These are phyloP conservation scores for Pyrgus malvae DNA, from an alignment of 2,888 invertebrate genomes.

Conservation along the genomic window DNA sequence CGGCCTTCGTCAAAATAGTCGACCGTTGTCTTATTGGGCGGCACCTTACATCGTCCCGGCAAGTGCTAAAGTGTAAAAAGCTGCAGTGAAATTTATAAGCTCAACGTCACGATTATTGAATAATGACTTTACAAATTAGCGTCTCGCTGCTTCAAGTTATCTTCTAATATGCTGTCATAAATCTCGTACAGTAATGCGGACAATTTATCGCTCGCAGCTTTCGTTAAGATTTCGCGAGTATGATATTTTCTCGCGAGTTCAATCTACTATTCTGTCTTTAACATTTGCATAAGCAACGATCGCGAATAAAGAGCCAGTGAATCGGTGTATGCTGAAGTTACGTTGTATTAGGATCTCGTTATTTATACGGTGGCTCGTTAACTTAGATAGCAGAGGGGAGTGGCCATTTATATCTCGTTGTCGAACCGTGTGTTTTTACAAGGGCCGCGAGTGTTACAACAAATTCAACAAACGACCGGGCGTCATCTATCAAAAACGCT, in stretches of 20 bases:
- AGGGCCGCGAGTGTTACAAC: conserved; percentile 69
- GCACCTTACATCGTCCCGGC: conserved; percentile 64
- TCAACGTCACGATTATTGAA: conserved; percentile 77
- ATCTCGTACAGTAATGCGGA: conserved; percentile 40
- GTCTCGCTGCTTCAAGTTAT: conserved; percentile 57
- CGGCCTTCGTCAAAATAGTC: conserved; percentile 80
- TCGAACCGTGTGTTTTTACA: conserved; percentile 77
- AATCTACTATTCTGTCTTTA: conserved; percentile 35
- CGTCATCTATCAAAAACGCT: conserved; percentile 80
- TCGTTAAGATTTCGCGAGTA: conserved; percentile 38
- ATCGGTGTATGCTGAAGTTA: conserved; percentile 53
- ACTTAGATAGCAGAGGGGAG: conserved; percentile 77
- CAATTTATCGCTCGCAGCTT: conserved; percentile 38
- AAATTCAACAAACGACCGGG: conserved; percentile 75
- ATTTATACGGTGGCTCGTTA: conserved; percentile 79
- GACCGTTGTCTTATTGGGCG: conserved; percentile 76
- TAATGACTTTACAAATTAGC: conserved; percentile 71
- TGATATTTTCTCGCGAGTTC: conserved; percentile 34
- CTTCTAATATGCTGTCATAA: conserved; percentile 41
- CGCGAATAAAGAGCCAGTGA: conserved; percentile 38
- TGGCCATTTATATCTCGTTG: conserved; percentile 75
- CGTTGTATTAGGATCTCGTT: conserved; percentile 70
- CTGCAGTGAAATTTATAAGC: conserved; percentile 76
- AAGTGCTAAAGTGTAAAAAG: conserved; percentile 81
- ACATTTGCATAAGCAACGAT: conserved; percentile 37